Conservation (phyloP, 2,888 invertebrate species). For the Drosophila mettleri region DNA sequence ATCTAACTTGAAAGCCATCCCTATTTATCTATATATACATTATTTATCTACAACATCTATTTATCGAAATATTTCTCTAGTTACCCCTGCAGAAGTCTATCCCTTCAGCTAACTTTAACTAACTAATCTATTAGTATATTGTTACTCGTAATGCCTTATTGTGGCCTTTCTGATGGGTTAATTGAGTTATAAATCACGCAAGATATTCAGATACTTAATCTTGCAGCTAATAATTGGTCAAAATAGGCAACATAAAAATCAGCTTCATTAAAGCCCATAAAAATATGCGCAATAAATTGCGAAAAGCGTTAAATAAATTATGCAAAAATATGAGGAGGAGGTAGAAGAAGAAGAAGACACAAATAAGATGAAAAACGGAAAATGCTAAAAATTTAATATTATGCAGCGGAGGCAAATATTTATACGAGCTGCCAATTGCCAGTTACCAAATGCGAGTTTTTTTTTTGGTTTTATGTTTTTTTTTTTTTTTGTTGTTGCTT, state of each 20-base stretch:
- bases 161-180: background rate
- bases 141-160: background rate
- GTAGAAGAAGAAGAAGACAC: background rate
- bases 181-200: slow-evolving; percentile 9
- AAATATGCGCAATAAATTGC: slow-evolving; percentile 30
- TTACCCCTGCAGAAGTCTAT: background rate
- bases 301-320: slow-evolving; percentile 15
- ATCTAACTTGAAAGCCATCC: background rate
- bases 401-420: slow-evolving; percentile 31
- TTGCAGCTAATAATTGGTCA: slow-evolving; percentile 10
- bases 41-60: background rate
- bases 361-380: slow-evolving; percentile 10
- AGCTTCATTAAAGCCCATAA: slow-evolving; percentile 26
- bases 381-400: slow-evolving; percentile 18
- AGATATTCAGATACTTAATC: slow-evolving; percentile 6
- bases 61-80: no score
- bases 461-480: background rate
- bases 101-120: background rate
- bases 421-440: slow-evolving; percentile 20
- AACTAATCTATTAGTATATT: no score
- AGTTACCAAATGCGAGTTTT: slow-evolving; percentile 6
- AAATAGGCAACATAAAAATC: slow-evolving; percentile 25
- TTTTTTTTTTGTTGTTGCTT: background rate
- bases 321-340: background rate
- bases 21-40: background rate